A percentile compares a stretch with the other conserved stretches of the same genome.
These are phyloP conservation scores for Hassar affinis DNA, from an alignment of 2,113 vertebrate species.

Conservation along the genomic window DNA sequence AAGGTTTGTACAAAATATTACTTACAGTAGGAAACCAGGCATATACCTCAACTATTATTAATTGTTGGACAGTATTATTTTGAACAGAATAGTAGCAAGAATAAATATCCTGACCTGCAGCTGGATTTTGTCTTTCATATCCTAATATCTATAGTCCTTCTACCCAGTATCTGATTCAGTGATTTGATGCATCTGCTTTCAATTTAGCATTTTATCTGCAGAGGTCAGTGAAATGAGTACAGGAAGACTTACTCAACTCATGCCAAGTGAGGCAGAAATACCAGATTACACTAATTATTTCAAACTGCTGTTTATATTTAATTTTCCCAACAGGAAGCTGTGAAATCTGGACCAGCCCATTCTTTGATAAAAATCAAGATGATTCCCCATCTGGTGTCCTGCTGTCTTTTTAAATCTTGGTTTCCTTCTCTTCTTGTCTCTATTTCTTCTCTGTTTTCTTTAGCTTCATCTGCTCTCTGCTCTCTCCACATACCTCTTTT, in stretches of 20 bases:
- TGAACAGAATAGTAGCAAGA: not conserved
- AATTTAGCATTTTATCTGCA: slow-evolving; percentile 43
- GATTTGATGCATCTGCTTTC: slow-evolving; percentile 35
- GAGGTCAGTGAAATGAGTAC: slow-evolving; percentile 29
- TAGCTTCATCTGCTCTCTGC: not conserved
- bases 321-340: slow-evolving; percentile 42
- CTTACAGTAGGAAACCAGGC: not conserved
- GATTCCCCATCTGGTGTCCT: slow-evolving; percentile 16
- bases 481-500: not conserved
- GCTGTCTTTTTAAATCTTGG: not conserved
- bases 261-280: slow-evolving; percentile 37
- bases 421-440: not conserved
- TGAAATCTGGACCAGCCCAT: slow-evolving; percentile 28
- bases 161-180: slow-evolving; percentile 4
- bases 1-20: too few relatives aligned
- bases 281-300: slow-evolving; percentile 26
- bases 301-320: slow-evolving; percentile 37
- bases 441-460: not conserved
- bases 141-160: not conserved
- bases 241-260: slow-evolving; percentile 19
- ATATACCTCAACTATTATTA: too few relatives aligned
- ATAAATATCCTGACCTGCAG: not conserved
- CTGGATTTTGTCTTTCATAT: not conserved
- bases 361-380: slow-evolving; percentile 12
- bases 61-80: not conserved